Evolutionary conservation across 2,797 vertebrate species (phyloP).

Genomic region (Micrastur ruficollis): DNA sequence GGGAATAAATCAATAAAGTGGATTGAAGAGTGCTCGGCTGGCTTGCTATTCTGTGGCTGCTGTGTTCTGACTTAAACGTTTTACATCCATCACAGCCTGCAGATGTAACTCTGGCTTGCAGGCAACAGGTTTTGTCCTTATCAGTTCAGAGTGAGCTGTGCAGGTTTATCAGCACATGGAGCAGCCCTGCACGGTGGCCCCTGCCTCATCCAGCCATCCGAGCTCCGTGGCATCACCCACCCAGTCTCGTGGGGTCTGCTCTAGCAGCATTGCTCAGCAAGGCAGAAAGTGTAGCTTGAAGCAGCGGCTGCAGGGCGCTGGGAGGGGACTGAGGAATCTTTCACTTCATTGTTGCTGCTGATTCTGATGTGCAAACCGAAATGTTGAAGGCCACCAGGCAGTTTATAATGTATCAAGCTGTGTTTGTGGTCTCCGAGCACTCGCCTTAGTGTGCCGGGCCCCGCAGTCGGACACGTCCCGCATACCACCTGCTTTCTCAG

Average conservation of each 20-base stretch:
- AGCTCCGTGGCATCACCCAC: neutral
- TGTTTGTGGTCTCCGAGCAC: neutral
- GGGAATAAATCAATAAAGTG: constrained; percentile 51
- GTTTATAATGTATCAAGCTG: rapidly evolving
- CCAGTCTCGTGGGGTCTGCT: neutral
- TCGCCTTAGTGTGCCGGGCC: rapidly evolving
- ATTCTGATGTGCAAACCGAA: neutral
- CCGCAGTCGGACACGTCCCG: rapidly evolving
- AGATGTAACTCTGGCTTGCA: neutral
- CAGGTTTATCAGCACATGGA: neutral
- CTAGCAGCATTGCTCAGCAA: neutral
- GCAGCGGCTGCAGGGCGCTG: neutral
- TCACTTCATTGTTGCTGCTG: rapidly evolving
- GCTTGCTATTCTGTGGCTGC: neutral
- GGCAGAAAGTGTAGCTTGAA: neutral
- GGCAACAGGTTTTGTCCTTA: constrained; percentile 33
- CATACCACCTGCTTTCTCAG: neutral
- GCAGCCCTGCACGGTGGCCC: neutral
- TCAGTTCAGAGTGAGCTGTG: neutral
- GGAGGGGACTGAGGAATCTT: neutral
- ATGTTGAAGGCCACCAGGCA: neutral
- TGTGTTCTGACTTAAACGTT: constrained; percentile 8
- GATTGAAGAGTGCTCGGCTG: constrained; percentile 30
- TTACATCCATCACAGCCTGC: constrained; percentile 32
- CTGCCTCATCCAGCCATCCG: rapidly evolving